Evolutionary conservation across 1,140 invertebrate genomes (phyloP).

Genomic region (Dinothrombium tinctorium): DNA sequence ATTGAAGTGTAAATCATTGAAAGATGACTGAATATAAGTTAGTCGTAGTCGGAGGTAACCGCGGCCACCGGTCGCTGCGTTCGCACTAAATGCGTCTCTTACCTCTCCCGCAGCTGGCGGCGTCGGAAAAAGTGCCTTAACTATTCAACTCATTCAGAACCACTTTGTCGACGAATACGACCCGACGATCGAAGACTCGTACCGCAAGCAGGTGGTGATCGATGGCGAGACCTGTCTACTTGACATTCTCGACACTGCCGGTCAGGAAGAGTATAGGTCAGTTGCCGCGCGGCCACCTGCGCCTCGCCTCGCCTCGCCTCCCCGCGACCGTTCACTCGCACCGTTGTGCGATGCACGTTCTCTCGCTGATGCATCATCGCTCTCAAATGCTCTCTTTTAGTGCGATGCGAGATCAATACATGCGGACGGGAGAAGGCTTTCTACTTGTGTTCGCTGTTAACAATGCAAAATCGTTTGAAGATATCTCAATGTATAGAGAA

Average conservation of each 20-base stretch:
- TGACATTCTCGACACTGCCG: conserved; percentile 95
- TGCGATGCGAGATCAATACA: conserved; percentile 35
- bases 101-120: too few species aligned
- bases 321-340: too few species aligned
- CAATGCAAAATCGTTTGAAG: conserved; percentile 96
- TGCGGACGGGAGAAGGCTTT: conserved; percentile 35
- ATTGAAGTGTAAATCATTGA: background rate
- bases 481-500: conserved; percentile 82
- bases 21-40: conserved; percentile 34
- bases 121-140: conserved; percentile 96
- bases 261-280: conserved; percentile 90
- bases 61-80: too few species aligned
- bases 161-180: conserved; percentile 98
- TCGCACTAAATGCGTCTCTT: too few species aligned
- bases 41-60: conserved; percentile 34
- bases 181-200: conserved; percentile 95
- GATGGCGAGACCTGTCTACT: conserved; percentile 95
- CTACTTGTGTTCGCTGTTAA: conserved; percentile 74
- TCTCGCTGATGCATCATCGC: too few species aligned
- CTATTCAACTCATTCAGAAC: conserved; percentile 73
- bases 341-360: too few species aligned
- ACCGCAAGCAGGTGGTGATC: conserved; percentile 90
- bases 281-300: too few species aligned
- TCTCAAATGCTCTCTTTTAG: conserved; percentile 35
- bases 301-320: too few species aligned